Conservation (phyloP, 2,797 vertebrate genomes). For the Anabacerthia variegaticeps region DNA sequence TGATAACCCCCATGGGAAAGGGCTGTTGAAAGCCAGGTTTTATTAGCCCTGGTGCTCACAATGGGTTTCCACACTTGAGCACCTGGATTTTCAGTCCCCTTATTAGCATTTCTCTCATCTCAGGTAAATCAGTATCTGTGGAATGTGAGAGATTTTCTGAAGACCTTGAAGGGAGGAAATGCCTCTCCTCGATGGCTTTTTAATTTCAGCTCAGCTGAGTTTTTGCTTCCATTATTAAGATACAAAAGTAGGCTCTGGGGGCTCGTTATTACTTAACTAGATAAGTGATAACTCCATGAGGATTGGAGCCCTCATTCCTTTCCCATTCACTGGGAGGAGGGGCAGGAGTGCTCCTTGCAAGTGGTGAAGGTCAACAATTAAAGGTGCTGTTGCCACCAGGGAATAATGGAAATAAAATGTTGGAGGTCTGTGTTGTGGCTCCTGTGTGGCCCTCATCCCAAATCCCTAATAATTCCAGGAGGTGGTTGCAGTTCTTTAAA, state of each 20-base stretch:
- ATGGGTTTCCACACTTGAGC: background rate
- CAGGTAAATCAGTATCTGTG: background rate
- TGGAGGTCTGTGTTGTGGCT: background rate
- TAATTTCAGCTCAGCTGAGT: slow-evolving; percentile 1
- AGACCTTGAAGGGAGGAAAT: background rate
- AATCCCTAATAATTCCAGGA: background rate
- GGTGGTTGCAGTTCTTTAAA: background rate
- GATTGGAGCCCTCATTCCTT: background rate
- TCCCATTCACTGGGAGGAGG: background rate
- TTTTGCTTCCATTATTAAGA: background rate
- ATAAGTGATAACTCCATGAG: background rate
- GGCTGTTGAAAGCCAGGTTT: background rate
- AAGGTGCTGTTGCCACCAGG: background rate
- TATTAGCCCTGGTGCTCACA: background rate
- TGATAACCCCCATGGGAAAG: background rate
- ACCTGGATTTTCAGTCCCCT: background rate
- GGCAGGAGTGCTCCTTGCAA: background rate
- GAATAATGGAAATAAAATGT: background rate
- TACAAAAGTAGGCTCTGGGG: background rate
- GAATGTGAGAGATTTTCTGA: background rate
- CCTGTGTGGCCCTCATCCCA: background rate
- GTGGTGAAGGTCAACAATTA: background rate
- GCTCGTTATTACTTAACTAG: background rate
- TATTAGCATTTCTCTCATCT: background rate
- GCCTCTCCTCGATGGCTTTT: background rate